Base-by-base conservation (phyloP, 2,113 vertebrate species). In the Actenoides hombroni region DNA sequence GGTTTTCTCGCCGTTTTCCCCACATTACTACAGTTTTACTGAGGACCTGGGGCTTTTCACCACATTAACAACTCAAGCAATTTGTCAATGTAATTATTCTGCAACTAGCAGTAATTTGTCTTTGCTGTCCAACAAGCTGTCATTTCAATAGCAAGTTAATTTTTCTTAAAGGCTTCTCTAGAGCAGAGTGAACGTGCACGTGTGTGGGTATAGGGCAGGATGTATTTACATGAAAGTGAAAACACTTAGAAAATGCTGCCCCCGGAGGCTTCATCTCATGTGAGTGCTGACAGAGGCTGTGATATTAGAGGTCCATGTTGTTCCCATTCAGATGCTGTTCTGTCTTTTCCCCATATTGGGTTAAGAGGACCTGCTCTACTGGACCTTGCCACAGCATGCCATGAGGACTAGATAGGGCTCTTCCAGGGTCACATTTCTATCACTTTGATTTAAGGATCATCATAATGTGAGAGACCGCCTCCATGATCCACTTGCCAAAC, bases 61-160 rank as follows among this genome's bases (percentile, higher is more conserved):
- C 44, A 69, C 2, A 3, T 60, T 42, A 69, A 59, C 51, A 92
- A 40, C 46, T 63, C 49, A n/a, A 91, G 56, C 49, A 70, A 64
- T 93, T 85, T 88, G 70, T 91, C 83, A 65, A 5, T 74, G 71
- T 85, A 69, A 78, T 88, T 88, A 65, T 82, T 91, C 61, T 54
- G 56, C 67, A 80, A 13, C 28, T 16, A 53, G 5, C 67, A 59
- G 12, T 74, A 42, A 70, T 88, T 81, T 81, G 56, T 71, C 83
- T 88, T 54, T 77, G 40, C 71, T 77, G 64, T 63, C 71, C 75
- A 88, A 86, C 86, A 83, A 74, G 49, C 59, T 91, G 89, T 44
- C 56, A 23, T 67, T 85, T 88, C 67, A 77, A 35, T 16, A 74
- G 63, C 37, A 74, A 77, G 39, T 64, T 86, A 15, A 76, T 86